These are phyloP conservation scores for Drosophila ficusphila DNA, from an alignment of 1,140 invertebrate species.

Conservation along the genomic window DNA sequence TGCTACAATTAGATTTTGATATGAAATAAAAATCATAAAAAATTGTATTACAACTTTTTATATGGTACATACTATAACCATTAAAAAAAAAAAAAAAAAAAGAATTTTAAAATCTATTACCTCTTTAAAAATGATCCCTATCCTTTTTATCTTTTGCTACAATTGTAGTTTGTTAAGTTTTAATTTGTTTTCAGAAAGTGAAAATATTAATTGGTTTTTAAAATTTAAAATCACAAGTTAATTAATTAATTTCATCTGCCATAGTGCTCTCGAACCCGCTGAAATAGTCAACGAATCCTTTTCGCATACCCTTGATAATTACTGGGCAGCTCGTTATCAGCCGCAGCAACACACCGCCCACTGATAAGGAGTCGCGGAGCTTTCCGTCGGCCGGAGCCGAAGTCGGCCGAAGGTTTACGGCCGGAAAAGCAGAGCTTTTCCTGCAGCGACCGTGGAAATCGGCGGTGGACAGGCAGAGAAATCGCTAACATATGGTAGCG, in stretches of 20 bases:
- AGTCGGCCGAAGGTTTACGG: slow-evolving; percentile 25
- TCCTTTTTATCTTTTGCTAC: too few species aligned
- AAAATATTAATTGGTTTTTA: too few species aligned
- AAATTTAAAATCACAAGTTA: too few species aligned
- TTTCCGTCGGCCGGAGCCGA: slow-evolving; percentile 21
- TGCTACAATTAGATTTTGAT: too few species aligned
- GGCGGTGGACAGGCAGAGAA: slow-evolving; percentile 15
- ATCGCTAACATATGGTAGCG: slow-evolving; percentile 74
- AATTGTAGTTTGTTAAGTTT: too few species aligned
- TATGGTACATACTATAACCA: too few species aligned
- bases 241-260: not conserved
- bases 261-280: not conserved
- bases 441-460: slow-evolving; percentile 20
- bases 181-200: too few species aligned
- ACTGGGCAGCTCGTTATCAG: slow-evolving; percentile 45
- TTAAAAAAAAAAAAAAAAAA: too few species aligned
- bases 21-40: too few species aligned
- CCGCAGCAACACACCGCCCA: slow-evolving; percentile 27
- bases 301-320: slow-evolving; percentile 36
- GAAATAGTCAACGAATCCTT: slow-evolving; percentile 1
- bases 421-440: slow-evolving; percentile 35
- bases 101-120: too few species aligned
- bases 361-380: slow-evolving; percentile 45
- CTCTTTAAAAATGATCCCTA: too few species aligned
- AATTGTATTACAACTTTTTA: too few species aligned